Percentiles rank a stretch among this genome's conserved stretches.
phyloP scores from a whole-genome alignment of 2,888 invertebrate genomes.

The Hypselothyrea guttata region DNA sequence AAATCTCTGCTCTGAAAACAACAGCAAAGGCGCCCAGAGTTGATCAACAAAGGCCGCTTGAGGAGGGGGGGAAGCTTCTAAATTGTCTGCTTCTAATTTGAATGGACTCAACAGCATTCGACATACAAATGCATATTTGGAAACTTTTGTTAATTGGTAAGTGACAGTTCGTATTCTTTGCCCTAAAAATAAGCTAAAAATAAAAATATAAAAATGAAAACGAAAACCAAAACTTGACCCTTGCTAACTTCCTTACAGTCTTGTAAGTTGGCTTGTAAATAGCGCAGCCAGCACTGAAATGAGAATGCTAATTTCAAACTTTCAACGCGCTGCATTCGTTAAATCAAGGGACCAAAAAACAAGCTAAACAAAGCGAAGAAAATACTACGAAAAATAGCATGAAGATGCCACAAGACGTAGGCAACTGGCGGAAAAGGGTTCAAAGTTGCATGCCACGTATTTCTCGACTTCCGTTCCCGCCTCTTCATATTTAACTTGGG shows the following conservation, averaged over 20 bases:
- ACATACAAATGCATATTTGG: slow-evolving; percentile 82
- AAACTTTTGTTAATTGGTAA: slow-evolving; percentile 81
- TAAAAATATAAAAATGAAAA: too few relatives aligned
- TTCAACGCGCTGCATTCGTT: slow-evolving; percentile 54
- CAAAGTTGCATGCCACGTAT: slow-evolving; percentile 42
- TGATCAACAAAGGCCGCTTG: background rate
- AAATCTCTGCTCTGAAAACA: background rate
- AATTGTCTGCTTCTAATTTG: slow-evolving; percentile 76
- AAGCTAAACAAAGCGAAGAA: background rate
- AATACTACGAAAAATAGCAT: slow-evolving; percentile 7
- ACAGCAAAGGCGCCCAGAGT: slow-evolving; percentile 1
- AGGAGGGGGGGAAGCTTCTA: slow-evolving; percentile 39
- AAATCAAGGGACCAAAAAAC: slow-evolving; percentile 29
- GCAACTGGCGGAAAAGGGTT: slow-evolving; percentile 47
- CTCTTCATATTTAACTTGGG: slow-evolving; percentile 51
- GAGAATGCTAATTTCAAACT: slow-evolving; percentile 68
- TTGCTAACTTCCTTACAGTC: slow-evolving; percentile 14
- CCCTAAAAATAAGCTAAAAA: too few relatives aligned
- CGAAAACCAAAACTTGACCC: slow-evolving; percentile 36
- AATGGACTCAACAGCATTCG: slow-evolving; percentile 80
- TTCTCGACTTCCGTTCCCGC: slow-evolving; percentile 2
- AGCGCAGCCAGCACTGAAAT: slow-evolving; percentile 25
- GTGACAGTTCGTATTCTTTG: slow-evolving; percentile 61
- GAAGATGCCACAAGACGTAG: slow-evolving; percentile 19
- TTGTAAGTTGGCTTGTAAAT: slow-evolving; percentile 21